Conservation (phyloP, 2,888 invertebrate species). For the Dasysyrphus tricinctus region DNA sequence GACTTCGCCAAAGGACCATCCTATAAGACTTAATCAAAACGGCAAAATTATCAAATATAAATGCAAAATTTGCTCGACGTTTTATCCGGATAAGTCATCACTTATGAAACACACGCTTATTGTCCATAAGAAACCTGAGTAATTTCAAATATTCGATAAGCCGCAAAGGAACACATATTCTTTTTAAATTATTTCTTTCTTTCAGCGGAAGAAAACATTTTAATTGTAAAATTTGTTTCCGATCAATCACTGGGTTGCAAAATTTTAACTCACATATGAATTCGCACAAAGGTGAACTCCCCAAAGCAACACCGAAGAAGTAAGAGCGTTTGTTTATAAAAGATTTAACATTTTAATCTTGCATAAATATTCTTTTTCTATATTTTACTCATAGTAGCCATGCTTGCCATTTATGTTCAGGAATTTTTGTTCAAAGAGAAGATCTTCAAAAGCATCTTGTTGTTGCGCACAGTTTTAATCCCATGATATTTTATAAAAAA, state of each 20-base stretch:
- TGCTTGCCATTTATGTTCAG: slow-evolving; percentile 68
- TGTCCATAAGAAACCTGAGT: slow-evolving; percentile 69
- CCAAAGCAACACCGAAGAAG: slow-evolving; percentile 66
- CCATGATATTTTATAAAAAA: slow-evolving; percentile 72
- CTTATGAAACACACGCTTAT: slow-evolving; percentile 69
- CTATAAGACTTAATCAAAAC: slow-evolving; percentile 45
- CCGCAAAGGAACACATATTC: not conserved
- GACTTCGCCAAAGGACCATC: slow-evolving; percentile 40
- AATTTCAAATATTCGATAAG: slow-evolving; percentile 12
- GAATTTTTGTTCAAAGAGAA: slow-evolving; percentile 62
- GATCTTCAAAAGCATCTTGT: slow-evolving; percentile 73
- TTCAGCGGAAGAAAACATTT: slow-evolving; percentile 69
- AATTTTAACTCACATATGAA: slow-evolving; percentile 71
- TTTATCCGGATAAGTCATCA: slow-evolving; percentile 69
- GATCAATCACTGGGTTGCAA: slow-evolving; percentile 64
- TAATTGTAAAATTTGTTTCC: slow-evolving; percentile 71
- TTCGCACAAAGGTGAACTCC: slow-evolving; percentile 66
- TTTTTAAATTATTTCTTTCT: not conserved
- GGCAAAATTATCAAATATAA: slow-evolving; percentile 65
- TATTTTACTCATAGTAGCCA: slow-evolving; percentile 33
- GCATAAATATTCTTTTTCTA: not conserved
- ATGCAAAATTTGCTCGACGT: slow-evolving; percentile 66
- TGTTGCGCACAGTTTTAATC: slow-evolving; percentile 73
- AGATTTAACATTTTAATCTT: not conserved
- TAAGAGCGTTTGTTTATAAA: slow-evolving; percentile 12